Conservation (phyloP, 2,113 vertebrate species). For the Anhinga rufa region DNA sequence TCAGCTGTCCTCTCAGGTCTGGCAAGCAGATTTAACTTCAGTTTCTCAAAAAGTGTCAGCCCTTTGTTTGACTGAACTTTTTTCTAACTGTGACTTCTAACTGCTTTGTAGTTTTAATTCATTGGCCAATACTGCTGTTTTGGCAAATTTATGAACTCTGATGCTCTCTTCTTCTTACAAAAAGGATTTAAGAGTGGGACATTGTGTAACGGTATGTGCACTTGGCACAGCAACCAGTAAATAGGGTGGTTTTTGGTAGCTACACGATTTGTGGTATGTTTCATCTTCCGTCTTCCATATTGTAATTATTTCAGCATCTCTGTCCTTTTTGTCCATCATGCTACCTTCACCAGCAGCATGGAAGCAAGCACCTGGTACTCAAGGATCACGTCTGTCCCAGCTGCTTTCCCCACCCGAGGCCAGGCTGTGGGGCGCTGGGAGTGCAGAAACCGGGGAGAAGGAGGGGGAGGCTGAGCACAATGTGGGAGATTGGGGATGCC, state of each 20-base stretch:
- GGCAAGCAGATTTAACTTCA: slow-evolving; percentile 22
- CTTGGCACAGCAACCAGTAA: not conserved
- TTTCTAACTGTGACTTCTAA: not conserved
- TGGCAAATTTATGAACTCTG: not conserved
- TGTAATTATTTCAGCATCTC: not conserved
- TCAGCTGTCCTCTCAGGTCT: not conserved
- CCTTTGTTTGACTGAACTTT: not conserved
- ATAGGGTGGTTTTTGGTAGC: not conserved
- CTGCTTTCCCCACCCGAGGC: not conserved
- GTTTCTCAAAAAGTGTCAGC: not conserved
- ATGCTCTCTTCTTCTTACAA: not conserved
- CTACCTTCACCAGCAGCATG: not conserved
- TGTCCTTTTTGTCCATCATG: not conserved
- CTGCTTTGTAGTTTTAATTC: slow-evolving; percentile 29
- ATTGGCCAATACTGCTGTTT: not conserved
- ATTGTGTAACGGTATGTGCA: not conserved
- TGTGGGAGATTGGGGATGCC: not conserved
- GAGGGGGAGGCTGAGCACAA: not conserved
- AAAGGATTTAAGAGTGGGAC: not conserved
- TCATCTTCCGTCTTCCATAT: not conserved
- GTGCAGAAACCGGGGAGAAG: not conserved
- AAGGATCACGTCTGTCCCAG: not conserved
- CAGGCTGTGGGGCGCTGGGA: fast-evolving
- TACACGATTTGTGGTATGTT: not conserved
- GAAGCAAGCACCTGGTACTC: not conserved